A percentile compares a stretch with the other conserved stretches of the same genome.
These are phyloP conservation scores for Panagrolaimus sp. DNA, from an alignment of 1,140 invertebrate species.

Conservation along the genomic window DNA sequence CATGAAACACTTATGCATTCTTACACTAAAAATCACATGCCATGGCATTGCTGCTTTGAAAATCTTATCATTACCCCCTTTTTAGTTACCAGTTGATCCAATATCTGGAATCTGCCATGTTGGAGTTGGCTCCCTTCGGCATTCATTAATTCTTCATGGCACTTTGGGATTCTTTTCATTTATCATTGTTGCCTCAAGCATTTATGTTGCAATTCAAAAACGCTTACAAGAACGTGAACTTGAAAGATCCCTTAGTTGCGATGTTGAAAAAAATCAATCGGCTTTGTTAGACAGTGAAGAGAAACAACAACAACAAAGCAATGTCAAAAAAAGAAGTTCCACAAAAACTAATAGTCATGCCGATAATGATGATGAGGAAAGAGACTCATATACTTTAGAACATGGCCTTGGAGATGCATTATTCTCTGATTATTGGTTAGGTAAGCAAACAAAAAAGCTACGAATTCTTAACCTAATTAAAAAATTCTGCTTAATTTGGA, in stretches of 20 bases:
- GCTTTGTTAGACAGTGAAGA: background rate
- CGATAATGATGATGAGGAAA: background rate
- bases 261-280: background rate
- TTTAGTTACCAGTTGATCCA: slow-evolving; percentile 1
- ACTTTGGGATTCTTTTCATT: background rate
- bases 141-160: background rate
- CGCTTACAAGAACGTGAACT: background rate
- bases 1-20: too few species aligned
- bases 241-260: background rate
- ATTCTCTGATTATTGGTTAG: slow-evolving; percentile 3
- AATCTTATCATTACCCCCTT: background rate
- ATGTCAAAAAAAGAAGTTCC: background rate
- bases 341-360: background rate
- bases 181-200: background rate
- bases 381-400: background rate
- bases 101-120: background rate
- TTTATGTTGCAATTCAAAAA: background rate
- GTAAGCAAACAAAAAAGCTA: background rate
- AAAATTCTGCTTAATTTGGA: too few species aligned
- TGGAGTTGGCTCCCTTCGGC: background rate
- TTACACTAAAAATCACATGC: too few species aligned
- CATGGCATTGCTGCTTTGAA: too few species aligned
- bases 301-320: background rate
- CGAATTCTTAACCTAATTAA: too few species aligned
- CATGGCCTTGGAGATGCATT: slow-evolving; percentile 4